Base-by-base conservation (phyloP, 2,113 vertebrate genomes). In the Dascyllus trimaculatus region DNA sequence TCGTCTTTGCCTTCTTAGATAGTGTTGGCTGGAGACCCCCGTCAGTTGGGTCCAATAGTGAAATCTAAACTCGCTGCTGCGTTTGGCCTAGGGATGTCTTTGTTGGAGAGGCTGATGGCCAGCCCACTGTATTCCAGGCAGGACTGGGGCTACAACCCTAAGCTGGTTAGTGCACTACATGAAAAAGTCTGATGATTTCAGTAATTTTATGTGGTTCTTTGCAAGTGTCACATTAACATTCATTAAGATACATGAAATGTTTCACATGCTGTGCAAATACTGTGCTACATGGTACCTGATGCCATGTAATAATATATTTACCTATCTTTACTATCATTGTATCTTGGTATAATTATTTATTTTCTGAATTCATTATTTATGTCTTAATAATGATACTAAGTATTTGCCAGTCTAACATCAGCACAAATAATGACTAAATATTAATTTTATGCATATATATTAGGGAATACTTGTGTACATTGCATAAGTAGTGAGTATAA, bases 11-110 rank as follows among this genome's bases (percentile, higher is more conserved):
- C n/a, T 70, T 7, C 63, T 7, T 76, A 99, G 98, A 93, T 98
- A 8, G 88, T 99, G 65, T 94, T 99, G 22, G 96, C 96, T 8
- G 97, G 98, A 77, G 98, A 99, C 85, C 97, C 97, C 22, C 95
- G 95, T 90, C 98, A 99, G 78, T 91, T 99, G 60, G 98, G 98
- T 4, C 97, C 98, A 0, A 62, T 96, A 35, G 94, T 98, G 80
- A 99, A 98, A 92, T 98, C 97, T 59, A 93, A 89, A 57, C 82
- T 96, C 2, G 96, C 97, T 0, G n/a, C 81, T 53, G 81, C 81
- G 51, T 99, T 97, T 49, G 98, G 98, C 54, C 94, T 99, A 64
- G 96, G 91, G 1, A 7, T 95, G 6, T 99, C 98, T 43, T 86
- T 99, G 75, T 60, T 99, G 84, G 97, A 99, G 87, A 95, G 98